Conservation (phyloP, 2,797 vertebrate genomes). For the Masticophis lateralis region DNA sequence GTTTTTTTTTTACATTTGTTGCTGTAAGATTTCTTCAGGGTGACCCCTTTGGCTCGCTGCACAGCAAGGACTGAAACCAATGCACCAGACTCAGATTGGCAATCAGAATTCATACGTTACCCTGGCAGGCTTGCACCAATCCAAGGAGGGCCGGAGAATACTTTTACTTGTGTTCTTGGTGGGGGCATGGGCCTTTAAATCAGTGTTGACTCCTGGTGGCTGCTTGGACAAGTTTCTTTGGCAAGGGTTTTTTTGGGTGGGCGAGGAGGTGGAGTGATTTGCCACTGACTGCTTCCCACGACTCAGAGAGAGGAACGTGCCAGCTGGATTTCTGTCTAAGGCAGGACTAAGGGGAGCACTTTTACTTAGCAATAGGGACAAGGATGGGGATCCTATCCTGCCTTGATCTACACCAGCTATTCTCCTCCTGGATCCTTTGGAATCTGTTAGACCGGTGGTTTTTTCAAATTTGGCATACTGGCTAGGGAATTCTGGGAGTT, state of each 20-base stretch:
- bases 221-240: not conserved
- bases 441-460: not conserved
- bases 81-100: not conserved
- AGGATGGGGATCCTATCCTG: not conserved
- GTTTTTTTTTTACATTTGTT: not conserved
- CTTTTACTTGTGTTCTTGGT: not conserved
- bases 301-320: not conserved
- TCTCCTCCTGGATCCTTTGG: not conserved
- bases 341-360: not conserved
- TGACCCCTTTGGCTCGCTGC: not conserved
- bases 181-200: rapidly evolving
- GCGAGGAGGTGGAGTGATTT: not conserved
- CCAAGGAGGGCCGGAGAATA: not conserved
- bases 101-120: not conserved
- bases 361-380: not conserved
- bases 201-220: not conserved
- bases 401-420: not conserved
- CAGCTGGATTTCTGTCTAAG: not conserved
- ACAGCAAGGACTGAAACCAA: not conserved
- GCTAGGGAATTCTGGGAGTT: not conserved
- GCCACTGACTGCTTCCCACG: not conserved
- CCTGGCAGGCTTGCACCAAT: not conserved
- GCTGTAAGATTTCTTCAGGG: not conserved
- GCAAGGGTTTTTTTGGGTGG: not conserved
- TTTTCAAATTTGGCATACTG: not conserved